Evolutionary conservation across 1,140 invertebrate species (phyloP).

Genomic region (Apis florea): DNA sequence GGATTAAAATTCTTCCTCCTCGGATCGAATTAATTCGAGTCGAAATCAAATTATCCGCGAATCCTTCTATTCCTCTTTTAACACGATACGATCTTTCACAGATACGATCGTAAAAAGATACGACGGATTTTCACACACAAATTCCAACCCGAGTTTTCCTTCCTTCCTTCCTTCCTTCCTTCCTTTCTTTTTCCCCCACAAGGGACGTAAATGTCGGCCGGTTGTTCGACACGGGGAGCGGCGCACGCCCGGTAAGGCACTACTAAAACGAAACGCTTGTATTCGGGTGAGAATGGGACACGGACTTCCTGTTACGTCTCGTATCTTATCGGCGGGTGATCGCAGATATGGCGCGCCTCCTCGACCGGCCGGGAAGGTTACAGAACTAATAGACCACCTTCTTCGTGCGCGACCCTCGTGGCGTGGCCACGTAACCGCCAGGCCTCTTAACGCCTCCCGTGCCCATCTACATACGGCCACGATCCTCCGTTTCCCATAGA

Average conservation of each 20-base stretch:
- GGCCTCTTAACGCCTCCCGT: slow-evolving; percentile 67
- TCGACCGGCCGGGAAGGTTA: slow-evolving; percentile 54
- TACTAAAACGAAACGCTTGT: slow-evolving; percentile 72
- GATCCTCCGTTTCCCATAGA: slow-evolving; percentile 69
- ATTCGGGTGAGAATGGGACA: slow-evolving; percentile 58
- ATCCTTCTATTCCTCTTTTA: no score
- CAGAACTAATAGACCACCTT: slow-evolving; percentile 73
- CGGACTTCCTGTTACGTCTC: slow-evolving; percentile 60
- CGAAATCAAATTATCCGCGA: no score
- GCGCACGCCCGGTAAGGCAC: slow-evolving; percentile 39
- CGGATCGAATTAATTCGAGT: no score
- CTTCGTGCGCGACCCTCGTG: slow-evolving; percentile 64
- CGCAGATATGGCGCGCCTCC: slow-evolving; percentile 68
- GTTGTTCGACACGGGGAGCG: slow-evolving; percentile 32
- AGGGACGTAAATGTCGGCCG: slow-evolving; percentile 29
- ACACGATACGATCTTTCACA: no score
- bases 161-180: no score
- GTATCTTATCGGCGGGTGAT: slow-evolving; percentile 72
- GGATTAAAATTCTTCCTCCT: no score
- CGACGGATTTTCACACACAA: no score
- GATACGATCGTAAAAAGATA: no score
- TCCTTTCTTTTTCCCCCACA: no score
- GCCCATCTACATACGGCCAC: slow-evolving; percentile 71
- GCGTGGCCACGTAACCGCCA: slow-evolving; percentile 44
- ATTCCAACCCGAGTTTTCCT: no score